Conservation (phyloP, 2,888 invertebrate genomes). For the Lissocephala sabroskyi region DNA sequence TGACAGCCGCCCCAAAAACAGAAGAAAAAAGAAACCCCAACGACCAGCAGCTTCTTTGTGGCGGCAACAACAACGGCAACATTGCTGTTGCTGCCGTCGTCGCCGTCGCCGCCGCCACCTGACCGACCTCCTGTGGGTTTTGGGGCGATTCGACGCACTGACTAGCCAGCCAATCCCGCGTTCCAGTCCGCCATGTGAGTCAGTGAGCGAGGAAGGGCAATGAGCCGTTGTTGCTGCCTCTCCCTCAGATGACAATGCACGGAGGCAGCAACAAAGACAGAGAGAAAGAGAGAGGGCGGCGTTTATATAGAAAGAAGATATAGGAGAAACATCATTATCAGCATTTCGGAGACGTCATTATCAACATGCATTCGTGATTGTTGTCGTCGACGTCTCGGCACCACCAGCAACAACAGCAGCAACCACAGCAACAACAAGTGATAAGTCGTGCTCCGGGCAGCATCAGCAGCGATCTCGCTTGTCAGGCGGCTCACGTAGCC, state of each 20-base stretch:
- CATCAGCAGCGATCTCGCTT: slow-evolving; percentile 37
- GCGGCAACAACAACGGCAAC: slow-evolving; percentile 10
- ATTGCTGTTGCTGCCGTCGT: slow-evolving; percentile 9
- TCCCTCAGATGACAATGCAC: too few species aligned
- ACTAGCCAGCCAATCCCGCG: too few species aligned
- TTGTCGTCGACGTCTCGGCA: slow-evolving; percentile 46
- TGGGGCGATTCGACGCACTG: background rate
- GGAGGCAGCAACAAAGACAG: too few species aligned
- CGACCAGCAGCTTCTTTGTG: too few species aligned
- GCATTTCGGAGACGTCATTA: slow-evolving; percentile 41
- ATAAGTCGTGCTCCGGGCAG: slow-evolving; percentile 48
- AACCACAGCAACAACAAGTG: slow-evolving; percentile 24
- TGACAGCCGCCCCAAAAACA: slow-evolving; percentile 2
- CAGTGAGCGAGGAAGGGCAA: too few species aligned
- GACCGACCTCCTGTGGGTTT: slow-evolving; percentile 27
- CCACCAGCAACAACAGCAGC: slow-evolving; percentile 10
- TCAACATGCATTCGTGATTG: slow-evolving; percentile 45
- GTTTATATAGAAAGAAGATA: too few species aligned
- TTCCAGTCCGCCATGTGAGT: too few species aligned
- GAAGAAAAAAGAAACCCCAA: slow-evolving; percentile 19
- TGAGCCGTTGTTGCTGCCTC: too few species aligned
- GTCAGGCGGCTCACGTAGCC: slow-evolving; percentile 38
- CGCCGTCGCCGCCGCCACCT: slow-evolving; percentile 26
- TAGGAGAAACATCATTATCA: slow-evolving; percentile 48
- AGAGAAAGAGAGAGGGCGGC: too few species aligned